These are phyloP conservation scores for Propithecus perrieri DNA, from an alignment of 2,797 vertebrate species.

Conservation along the genomic window DNA sequence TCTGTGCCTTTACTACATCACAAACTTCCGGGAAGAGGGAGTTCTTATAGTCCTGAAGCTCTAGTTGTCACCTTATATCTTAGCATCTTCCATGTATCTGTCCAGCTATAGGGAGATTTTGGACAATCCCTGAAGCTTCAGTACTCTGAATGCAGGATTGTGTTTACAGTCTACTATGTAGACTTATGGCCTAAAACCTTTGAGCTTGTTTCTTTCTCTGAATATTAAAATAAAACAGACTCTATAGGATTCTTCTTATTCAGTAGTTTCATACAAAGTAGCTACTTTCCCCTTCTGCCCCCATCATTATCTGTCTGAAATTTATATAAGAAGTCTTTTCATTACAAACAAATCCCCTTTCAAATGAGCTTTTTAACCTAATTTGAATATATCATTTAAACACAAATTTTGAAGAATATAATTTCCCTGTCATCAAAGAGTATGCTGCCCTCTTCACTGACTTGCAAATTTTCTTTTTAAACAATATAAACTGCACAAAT, in stretches of 20 bases:
- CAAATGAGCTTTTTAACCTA: constrained; percentile 25
- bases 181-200: not conserved
- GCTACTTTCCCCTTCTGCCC: not conserved
- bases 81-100: not conserved
- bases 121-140: not conserved
- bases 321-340: constrained; percentile 22
- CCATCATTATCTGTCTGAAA: not conserved
- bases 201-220: not conserved
- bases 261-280: not conserved
- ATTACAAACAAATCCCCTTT: not conserved
- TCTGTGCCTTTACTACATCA: not conserved
- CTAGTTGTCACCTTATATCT: not conserved
- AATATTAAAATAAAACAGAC: not conserved
- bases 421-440: constrained; percentile 62
- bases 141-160: not conserved
- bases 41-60: not conserved
- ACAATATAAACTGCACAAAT: constrained; percentile 49
- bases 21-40: not conserved
- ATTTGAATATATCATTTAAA: constrained; percentile 70
- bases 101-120: not conserved
- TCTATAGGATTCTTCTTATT: not conserved
- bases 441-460: not conserved
- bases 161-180: not conserved
- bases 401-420: constrained; percentile 24
- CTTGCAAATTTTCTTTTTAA: constrained; percentile 59